Evolutionary conservation across 2,888 invertebrate genomes (phyloP).

Genomic region (Volucella zonaria): DNA sequence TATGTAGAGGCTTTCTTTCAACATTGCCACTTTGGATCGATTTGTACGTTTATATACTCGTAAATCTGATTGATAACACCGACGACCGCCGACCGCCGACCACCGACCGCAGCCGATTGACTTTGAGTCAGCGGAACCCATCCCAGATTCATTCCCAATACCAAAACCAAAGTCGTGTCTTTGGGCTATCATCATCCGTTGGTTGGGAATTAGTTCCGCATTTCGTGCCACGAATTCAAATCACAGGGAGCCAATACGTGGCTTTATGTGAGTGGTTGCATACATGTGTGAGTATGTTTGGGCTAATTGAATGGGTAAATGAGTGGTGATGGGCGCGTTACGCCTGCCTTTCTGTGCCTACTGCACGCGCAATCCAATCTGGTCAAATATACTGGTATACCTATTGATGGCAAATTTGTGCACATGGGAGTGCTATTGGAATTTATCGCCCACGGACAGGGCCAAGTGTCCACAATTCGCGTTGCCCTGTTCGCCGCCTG

Average conservation of each 20-base stretch:
- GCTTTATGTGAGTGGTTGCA: not conserved
- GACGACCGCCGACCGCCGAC: not conserved
- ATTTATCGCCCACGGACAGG: slow-evolving; percentile 73
- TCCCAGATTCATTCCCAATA: slow-evolving; percentile 37
- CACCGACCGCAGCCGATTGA: slow-evolving; percentile 14
- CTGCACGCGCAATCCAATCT: slow-evolving; percentile 52
- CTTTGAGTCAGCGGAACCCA: slow-evolving; percentile 7
- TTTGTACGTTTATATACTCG: slow-evolving; percentile 8
- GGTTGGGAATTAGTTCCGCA: slow-evolving; percentile 65
- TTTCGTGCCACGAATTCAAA: slow-evolving; percentile 65
- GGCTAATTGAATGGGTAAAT: slow-evolving; percentile 41
- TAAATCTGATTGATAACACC: slow-evolving; percentile 52
- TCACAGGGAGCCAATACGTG: slow-evolving; percentile 43
- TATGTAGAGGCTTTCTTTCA: not conserved
- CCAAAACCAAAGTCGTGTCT: slow-evolving; percentile 23
- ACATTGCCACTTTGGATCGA: slow-evolving; percentile 19
- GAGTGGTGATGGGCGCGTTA: slow-evolving; percentile 62
- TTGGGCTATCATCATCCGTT: slow-evolving; percentile 50
- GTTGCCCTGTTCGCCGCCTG: slow-evolving; percentile 44
- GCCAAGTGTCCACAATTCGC: slow-evolving; percentile 17
- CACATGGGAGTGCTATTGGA: slow-evolving; percentile 71
- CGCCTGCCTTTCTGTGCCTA: slow-evolving; percentile 42
- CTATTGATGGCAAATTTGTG: slow-evolving; percentile 44
- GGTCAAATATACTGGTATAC: slow-evolving; percentile 15
- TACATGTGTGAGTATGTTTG: not conserved